These are phyloP conservation scores for Clavelina lepadiformis DNA, from an alignment of 23 tunicate species.

Conservation along the genomic window DNA sequence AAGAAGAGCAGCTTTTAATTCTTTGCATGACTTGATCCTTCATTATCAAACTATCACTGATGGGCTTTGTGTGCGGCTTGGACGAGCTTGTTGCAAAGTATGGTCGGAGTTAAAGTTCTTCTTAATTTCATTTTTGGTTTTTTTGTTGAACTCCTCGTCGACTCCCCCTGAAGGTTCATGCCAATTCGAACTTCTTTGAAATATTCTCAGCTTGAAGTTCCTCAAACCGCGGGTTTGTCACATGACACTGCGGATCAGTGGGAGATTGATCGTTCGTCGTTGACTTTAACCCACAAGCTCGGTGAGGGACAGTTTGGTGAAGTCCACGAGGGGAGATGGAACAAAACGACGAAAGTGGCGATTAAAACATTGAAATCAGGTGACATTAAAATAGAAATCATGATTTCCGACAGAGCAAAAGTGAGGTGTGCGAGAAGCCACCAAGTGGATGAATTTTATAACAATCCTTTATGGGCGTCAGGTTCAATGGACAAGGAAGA, in stretches of 20 bases:
- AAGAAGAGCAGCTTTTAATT: conserved; percentile 44
- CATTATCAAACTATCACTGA: conserved; percentile 60
- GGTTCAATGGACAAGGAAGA: conserved; percentile 84
- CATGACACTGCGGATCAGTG: conserved; percentile 84
- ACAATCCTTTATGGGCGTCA: background rate
- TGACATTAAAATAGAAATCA: no score
- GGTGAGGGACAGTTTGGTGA: conserved; percentile 95
- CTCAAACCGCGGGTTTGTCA: conserved; percentile 77
- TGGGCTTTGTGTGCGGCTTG: conserved; percentile 57
- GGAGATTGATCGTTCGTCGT: conserved; percentile 77
- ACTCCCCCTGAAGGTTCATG: no score
- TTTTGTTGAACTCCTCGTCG: no score
- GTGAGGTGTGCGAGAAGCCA: background rate
- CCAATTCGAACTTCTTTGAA: no score
- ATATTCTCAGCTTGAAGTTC: conserved; percentile 56
- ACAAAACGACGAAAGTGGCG: conserved; percentile 73
- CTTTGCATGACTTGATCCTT: conserved; percentile 54
- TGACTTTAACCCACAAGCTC: conserved; percentile 34
- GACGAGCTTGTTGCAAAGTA: conserved; percentile 47
- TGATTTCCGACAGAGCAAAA: no score
- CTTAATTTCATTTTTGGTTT: no score
- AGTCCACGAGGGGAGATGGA: conserved; percentile 84
- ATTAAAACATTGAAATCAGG: conserved; percentile 84
- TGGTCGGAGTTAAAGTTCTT: background rate
- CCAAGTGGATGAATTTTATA: background rate